Base-by-base conservation (phyloP, 2,797 vertebrate genomes). In the Meriones psammophilus region DNA sequence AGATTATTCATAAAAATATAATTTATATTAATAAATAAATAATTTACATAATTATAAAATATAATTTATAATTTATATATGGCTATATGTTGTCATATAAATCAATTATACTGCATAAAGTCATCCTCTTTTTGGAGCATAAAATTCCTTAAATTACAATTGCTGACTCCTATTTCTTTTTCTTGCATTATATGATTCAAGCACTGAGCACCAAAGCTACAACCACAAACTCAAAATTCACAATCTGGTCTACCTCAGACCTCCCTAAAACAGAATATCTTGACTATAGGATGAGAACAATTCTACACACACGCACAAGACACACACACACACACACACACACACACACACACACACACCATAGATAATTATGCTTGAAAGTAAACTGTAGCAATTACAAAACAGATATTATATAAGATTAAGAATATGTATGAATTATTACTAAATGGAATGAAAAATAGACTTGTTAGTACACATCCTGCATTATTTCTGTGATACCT, bases 311-410 rank as follows among this genome's bases (percentile, higher is more conserved):
- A 88, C 30, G 77, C 24, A 46, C n/a, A n/a, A n/a, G n/a, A n/a
- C n/a, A n/a, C 73, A 46, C 73, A 26, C 8, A 73, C n/a, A 73
- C 54, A 88, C 30, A 80, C 24, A 76, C 73, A 76, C 73, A 42
- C 8, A 73, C n/a, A 73, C n/a, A 36, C 69, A 73, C n/a, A 71
- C 69, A 95, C 50, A 54, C 78, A 46, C 79, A 14, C 15, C 56
- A 58, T 58, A 73, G 17, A 84, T 33, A 69, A 91, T 42, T 88
- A 30, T 42, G 88, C 64, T 93, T 83, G 69, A 85, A 96, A 92
- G 62, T 28, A 90, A 96, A 96, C n/a, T 3, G 26, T 80, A 89
- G 76, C 13, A 91, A 85, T 89, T 69, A 87, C 2, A 92, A 94
- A 33, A 17, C 18, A 73, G 3, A 91, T 33, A 17, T 74, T 90